phyloP scores from a whole-genome alignment of 2,888 invertebrate genomes.

The Drosophila nr. perissopoda region DNA sequence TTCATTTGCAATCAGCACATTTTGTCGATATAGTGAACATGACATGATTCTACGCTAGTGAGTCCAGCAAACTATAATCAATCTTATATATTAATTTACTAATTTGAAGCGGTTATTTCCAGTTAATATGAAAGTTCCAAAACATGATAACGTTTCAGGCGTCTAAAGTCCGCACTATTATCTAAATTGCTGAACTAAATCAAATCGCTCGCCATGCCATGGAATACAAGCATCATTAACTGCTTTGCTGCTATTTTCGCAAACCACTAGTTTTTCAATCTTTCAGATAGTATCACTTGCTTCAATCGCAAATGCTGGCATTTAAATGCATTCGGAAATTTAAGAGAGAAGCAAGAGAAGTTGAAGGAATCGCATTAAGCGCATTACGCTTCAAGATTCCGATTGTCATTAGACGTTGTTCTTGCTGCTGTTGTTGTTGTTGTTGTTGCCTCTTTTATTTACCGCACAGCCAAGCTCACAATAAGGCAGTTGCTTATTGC shows the following conservation, averaged over 20 bases:
- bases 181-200: not conserved
- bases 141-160: not conserved
- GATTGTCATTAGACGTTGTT: slow-evolving; percentile 54
- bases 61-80: not conserved
- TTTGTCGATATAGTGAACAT: not conserved
- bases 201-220: not conserved
- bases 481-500: slow-evolving; percentile 21
- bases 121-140: not conserved
- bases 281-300: slow-evolving; percentile 13
- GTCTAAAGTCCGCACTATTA: not conserved
- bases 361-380: slow-evolving; percentile 46
- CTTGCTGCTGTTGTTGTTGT: slow-evolving; percentile 2
- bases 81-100: accelerated
- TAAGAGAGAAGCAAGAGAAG: not conserved
- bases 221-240: not conserved
- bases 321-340: slow-evolving; percentile 38
- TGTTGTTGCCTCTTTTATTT: slow-evolving; percentile 35
- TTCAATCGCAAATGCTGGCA: slow-evolving; percentile 25
- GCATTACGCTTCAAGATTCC: slow-evolving; percentile 54
- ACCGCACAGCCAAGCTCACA: slow-evolving; percentile 44
- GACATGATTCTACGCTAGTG: not conserved
- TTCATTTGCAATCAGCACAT: not conserved
- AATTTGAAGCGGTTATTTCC: not conserved
- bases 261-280: not conserved
- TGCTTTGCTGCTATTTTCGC: not conserved